Conservation (phyloP, 1,140 invertebrate genomes). For the Adoxophyes honmai region DNA sequence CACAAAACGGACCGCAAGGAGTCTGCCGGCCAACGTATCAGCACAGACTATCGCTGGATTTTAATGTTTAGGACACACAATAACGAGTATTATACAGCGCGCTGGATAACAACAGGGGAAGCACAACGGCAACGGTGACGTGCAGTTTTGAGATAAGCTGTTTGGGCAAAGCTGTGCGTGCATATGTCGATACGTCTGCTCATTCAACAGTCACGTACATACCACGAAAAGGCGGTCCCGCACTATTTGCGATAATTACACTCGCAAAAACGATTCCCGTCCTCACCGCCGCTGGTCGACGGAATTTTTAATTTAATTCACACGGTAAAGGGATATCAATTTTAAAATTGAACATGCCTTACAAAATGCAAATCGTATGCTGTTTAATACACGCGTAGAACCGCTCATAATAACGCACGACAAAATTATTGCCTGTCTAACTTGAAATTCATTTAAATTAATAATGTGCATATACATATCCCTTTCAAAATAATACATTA, state of each 20-base stretch:
- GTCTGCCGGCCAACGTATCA: slow-evolving; percentile 19
- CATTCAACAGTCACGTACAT: slow-evolving; percentile 51
- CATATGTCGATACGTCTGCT: slow-evolving; percentile 28
- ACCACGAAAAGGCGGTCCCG: slow-evolving; percentile 28
- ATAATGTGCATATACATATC: too few relatives aligned
- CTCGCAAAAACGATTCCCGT: slow-evolving; percentile 18
- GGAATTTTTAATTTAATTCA: slow-evolving; percentile 28
- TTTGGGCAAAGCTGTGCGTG: slow-evolving; percentile 27
- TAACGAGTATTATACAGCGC: slow-evolving; percentile 21
- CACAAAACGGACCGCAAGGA: slow-evolving; percentile 51
- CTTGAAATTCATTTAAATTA: slow-evolving; percentile 40
- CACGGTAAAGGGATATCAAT: slow-evolving; percentile 18
- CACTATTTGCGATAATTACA: slow-evolving; percentile 26
- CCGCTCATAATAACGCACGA: slow-evolving; percentile 25
- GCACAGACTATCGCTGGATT: slow-evolving; percentile 16
- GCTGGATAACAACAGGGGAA: slow-evolving; percentile 40
- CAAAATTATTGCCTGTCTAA: slow-evolving; percentile 36
- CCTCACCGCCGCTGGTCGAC: slow-evolving; percentile 18
- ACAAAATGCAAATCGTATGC: slow-evolving; percentile 44
- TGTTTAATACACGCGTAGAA: slow-evolving; percentile 31
- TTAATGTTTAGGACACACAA: slow-evolving; percentile 34
- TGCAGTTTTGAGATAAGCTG: slow-evolving; percentile 32
- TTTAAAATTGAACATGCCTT: slow-evolving; percentile 32
- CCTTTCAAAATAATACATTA: too few relatives aligned
- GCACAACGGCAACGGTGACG: slow-evolving; percentile 42